Base-by-base conservation (phyloP, 2,888 invertebrate genomes). In the Muschampia plurimacula region DNA sequence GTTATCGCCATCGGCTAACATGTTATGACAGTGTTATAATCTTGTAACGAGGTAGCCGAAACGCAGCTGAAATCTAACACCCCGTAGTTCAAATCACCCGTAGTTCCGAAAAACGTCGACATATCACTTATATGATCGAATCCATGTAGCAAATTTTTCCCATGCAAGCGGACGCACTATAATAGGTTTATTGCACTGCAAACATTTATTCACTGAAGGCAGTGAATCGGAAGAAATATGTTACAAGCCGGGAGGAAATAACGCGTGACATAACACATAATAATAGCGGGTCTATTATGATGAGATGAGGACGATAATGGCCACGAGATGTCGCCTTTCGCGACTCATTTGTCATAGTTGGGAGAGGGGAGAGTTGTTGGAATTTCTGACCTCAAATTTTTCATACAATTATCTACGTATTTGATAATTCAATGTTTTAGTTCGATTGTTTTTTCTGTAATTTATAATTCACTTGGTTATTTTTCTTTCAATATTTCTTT, bases 291-390 rank as follows among this genome's bases (percentile, higher is more conserved):
- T 55, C 52, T 32, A 28, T 63, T 63, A 69, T 55, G 69, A 49
- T 55, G 55, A 55, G 55, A 55, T 55, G 55, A 22, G 55, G 65
- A 71, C 70, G 70, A 71, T 71, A 71, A 71, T 62, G 49, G 71
- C 66, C 60, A 66, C 71, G 60, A 71, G 60, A 71, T 71, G 71
- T 71, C 66, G 66, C 71, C 71, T 66, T 60, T 60, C 71, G 52
- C 65, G 59, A 70, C 28, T n/a, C 46, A 46, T 70, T 70, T 70
- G 57, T 64, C 57, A 55, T 22, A 22, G 52, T 6, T 15, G 4
- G 52, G 22, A 22, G 52, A 55, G 52, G 52, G 52, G 52, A 55
- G 52, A 55, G 8, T 55, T 22, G 3, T 7, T n/a, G 15, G 52
- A 22, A 55, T 55, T 55, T 55, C 9, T 55, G 8, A 22, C 15